A percentile compares a stretch with the other conserved stretches of the same genome.
These are phyloP conservation scores for Candoia aspera DNA, from an alignment of 2,113 vertebrate species.

Conservation along the genomic window DNA sequence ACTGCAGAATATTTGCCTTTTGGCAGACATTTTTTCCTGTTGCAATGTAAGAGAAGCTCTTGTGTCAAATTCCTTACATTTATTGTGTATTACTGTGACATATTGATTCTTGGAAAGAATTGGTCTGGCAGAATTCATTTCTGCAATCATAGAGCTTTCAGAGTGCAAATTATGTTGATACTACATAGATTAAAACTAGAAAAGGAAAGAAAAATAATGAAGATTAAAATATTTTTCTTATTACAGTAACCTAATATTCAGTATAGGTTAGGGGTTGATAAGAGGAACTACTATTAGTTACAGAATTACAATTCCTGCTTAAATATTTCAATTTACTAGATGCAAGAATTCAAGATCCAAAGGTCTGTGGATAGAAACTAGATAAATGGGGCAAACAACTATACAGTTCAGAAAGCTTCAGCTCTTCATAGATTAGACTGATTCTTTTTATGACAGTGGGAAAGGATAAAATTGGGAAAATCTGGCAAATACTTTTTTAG, in stretches of 20 bases:
- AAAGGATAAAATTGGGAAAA: background rate
- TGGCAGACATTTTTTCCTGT: background rate
- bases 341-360: background rate
- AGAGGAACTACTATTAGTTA: background rate
- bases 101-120: conserved; percentile 23
- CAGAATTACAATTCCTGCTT: background rate
- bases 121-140: conserved; percentile 47
- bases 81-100: background rate
- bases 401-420: background rate
- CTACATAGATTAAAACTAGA: background rate
- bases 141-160: conserved; percentile 15
- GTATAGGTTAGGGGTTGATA: background rate
- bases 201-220: background rate
- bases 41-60: background rate
- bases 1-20: background rate
- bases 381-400: background rate
- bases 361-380: background rate
- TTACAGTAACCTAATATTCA: background rate
- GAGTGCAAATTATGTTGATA: conserved; percentile 16
- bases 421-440: background rate
- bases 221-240: background rate
- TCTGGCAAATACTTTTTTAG: background rate
- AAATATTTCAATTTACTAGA: background rate
- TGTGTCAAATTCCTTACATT: background rate
- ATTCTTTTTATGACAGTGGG: background rate